Percentiles rank a stretch among this genome's conserved stretches.
phyloP scores from a whole-genome alignment of 1,140 invertebrate genomes.

The Coboldia fuscipes region DNA sequence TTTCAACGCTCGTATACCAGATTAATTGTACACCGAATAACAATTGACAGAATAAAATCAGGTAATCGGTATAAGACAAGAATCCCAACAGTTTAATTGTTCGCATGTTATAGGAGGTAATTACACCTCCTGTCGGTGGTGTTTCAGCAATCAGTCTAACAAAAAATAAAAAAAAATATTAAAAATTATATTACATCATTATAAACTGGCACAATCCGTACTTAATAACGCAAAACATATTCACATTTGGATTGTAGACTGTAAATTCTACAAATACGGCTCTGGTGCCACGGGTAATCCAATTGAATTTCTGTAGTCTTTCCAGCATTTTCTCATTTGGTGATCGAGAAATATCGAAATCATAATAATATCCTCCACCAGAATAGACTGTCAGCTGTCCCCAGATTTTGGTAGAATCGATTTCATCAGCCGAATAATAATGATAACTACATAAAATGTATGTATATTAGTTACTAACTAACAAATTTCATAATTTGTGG shows the following conservation, averaged over 20 bases:
- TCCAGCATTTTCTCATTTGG: neutral
- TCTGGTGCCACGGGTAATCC: neutral
- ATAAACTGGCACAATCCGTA: neutral
- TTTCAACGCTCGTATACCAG: neutral
- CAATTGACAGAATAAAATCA: neutral
- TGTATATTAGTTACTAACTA: neutral
- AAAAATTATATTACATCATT: neutral
- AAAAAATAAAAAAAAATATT: neutral
- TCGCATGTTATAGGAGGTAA: neutral
- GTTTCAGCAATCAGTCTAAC: neutral
- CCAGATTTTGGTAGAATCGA: neutral
- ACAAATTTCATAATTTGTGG: neutral
- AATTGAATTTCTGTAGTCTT: neutral
- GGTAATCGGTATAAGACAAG: neutral
- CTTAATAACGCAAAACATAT: neutral
- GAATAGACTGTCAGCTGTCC: neutral
- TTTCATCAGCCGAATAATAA: neutral
- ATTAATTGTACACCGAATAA: neutral
- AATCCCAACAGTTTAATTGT: neutral
- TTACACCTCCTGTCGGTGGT: neutral
- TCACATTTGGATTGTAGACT: neutral
- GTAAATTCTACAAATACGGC: neutral
- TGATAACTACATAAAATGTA: neutral
- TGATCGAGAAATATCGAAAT: neutral
- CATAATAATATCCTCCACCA: neutral